Conservation (phyloP, 2,888 invertebrate genomes). For the Cephus pygmeus region DNA sequence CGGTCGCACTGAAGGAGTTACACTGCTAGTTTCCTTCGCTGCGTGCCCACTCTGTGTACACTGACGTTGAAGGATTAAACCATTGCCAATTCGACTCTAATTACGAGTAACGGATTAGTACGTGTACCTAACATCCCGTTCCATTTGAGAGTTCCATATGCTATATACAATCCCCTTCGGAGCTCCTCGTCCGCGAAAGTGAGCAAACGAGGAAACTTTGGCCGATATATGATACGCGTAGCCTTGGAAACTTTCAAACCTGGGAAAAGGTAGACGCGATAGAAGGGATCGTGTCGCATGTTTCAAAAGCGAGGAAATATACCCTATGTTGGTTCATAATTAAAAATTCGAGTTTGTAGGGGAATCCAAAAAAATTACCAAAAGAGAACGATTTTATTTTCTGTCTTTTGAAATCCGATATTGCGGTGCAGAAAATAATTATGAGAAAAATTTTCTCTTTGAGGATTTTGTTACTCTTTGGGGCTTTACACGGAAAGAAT, state of each 20-base stretch:
- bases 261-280: neutral
- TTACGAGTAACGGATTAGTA: conserved; percentile 64
- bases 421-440: neutral
- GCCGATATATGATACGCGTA: conserved; percentile 39
- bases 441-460: neutral
- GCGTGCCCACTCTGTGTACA: conserved; percentile 20
- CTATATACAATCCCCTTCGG: neutral
- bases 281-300: neutral
- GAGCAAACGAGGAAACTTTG: conserved; percentile 58
- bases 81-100: conserved; percentile 64
- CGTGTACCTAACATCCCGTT: conserved; percentile 32
- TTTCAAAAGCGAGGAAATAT: neutral
- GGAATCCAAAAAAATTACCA: too few relatives aligned
- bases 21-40: conserved; percentile 49
- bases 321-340: neutral
- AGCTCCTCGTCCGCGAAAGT: conserved; percentile 17
- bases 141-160: neutral
- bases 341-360: neutral
- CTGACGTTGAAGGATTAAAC: conserved; percentile 63
- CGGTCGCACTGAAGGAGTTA: conserved; percentile 53
- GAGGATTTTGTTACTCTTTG: neutral
- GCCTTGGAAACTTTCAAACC: neutral
- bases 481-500: neutral
- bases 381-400: too few relatives aligned
- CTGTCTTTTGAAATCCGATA: neutral